Evolutionary conservation across 2,888 invertebrate species (phyloP).

Genomic region (Brachyopa scutellaris): DNA sequence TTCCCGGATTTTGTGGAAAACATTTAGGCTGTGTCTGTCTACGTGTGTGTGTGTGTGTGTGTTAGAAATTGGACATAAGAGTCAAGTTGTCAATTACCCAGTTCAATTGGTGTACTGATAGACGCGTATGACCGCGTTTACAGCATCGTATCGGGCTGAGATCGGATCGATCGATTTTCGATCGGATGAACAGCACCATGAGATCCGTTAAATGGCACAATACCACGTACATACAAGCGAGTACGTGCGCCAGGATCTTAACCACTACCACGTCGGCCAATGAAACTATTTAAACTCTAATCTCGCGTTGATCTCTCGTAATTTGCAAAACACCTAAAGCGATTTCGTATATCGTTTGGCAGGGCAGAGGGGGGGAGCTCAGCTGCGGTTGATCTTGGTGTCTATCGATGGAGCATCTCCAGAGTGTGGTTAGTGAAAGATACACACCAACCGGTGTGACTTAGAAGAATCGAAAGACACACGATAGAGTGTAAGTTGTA

Average conservation of each 20-base stretch:
- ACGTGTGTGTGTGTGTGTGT: not conserved
- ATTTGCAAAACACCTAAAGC: slow-evolving; percentile 70
- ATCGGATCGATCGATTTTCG: slow-evolving; percentile 36
- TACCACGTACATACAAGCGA: slow-evolving; percentile 21
- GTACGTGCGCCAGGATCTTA: slow-evolving; percentile 57
- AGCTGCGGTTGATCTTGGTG: not conserved
- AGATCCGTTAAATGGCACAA: slow-evolving; percentile 55
- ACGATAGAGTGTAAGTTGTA: slow-evolving; percentile 47
- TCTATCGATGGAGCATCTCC: slow-evolving; percentile 10
- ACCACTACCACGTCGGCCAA: slow-evolving; percentile 33
- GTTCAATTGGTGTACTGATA: slow-evolving; percentile 55
- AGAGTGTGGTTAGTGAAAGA: slow-evolving; percentile 35
- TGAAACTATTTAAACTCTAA: slow-evolving; percentile 68
- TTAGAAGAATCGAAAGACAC: slow-evolving; percentile 51
- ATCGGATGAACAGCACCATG: slow-evolving; percentile 29
- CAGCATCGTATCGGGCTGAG: slow-evolving; percentile 21
- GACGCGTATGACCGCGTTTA: slow-evolving; percentile 43
- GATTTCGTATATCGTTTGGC: slow-evolving; percentile 35
- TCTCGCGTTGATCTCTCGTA: slow-evolving; percentile 67
- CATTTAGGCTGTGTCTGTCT: not conserved
- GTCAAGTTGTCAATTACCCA: slow-evolving; percentile 63
- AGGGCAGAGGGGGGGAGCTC: too few species aligned
- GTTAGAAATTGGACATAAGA: slow-evolving; percentile 49
- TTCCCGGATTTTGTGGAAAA: slow-evolving; percentile 46
- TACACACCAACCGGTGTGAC: slow-evolving; percentile 22